A percentile compares a stretch with the other conserved stretches of the same genome.
phyloP scores from a whole-genome alignment of 2,797 vertebrate species.

The Melanotaenia trifasciata region DNA sequence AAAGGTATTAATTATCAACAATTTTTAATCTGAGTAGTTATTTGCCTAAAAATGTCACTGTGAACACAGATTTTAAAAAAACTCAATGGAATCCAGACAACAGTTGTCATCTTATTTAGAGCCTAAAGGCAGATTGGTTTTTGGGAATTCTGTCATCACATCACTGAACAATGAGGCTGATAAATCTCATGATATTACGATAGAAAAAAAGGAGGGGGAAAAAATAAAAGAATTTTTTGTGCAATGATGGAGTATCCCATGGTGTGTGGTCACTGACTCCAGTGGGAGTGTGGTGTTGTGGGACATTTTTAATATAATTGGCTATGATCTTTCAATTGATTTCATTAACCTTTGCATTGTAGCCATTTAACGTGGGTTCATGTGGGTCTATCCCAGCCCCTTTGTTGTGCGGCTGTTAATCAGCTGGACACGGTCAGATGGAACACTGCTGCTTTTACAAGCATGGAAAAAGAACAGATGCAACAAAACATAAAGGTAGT shows the following conservation, averaged over 20 bases:
- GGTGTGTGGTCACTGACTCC: background rate
- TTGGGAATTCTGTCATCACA: too few relatives aligned
- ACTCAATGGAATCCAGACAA: too few relatives aligned
- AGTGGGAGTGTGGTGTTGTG: background rate
- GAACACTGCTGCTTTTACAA: background rate
- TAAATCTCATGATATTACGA: background rate
- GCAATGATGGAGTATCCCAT: background rate
- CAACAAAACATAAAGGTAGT: background rate
- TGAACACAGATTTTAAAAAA: background rate
- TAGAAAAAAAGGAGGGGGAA: background rate
- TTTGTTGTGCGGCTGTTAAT: background rate
- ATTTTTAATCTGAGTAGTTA: background rate
- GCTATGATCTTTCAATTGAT: background rate
- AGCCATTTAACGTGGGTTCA: background rate
- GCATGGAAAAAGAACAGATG: background rate
- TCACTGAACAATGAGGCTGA: background rate
- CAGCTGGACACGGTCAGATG: background rate
- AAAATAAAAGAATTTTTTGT: background rate
- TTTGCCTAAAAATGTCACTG: background rate
- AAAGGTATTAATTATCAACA: background rate
- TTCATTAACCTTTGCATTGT: background rate
- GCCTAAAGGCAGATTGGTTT: too few relatives aligned
- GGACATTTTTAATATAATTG: too few relatives aligned
- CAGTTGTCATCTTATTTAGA: too few relatives aligned
- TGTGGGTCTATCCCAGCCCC: background rate